phyloP scores from a whole-genome alignment of 2,888 invertebrate genomes.

The Lypha dubia region DNA sequence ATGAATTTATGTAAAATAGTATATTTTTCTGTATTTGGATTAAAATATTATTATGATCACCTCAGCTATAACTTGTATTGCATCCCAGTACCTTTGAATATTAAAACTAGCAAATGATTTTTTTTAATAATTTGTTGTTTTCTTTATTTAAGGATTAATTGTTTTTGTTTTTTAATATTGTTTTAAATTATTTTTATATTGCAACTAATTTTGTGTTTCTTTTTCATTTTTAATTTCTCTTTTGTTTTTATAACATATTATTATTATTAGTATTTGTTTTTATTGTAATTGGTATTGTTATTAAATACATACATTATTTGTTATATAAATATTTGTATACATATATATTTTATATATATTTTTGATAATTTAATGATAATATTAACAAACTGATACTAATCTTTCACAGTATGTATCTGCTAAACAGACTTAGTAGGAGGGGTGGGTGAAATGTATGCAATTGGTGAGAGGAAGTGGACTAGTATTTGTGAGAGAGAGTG shows the following conservation, averaged over 20 bases:
- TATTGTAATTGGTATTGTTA: constrained; percentile 54
- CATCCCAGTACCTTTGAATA: background rate
- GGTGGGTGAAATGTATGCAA: constrained; percentile 5
- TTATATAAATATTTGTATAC: constrained; percentile 58
- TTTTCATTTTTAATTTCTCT: constrained; percentile 48
- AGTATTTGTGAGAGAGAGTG: background rate
- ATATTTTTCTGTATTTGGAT: too few species aligned
- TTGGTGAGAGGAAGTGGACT: background rate
- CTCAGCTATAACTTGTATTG: too few species aligned
- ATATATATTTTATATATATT: constrained; percentile 51
- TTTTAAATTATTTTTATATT: constrained; percentile 69
- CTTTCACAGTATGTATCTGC: constrained; percentile 52
- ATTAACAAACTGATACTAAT: constrained; percentile 61
- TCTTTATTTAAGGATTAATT: constrained; percentile 75
- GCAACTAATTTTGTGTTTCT: constrained; percentile 73
- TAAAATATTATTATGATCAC: too few species aligned
- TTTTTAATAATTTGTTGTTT: constrained; percentile 72
- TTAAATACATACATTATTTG: constrained; percentile 25
- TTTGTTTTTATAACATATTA: constrained; percentile 55
- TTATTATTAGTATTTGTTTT: constrained; percentile 46
- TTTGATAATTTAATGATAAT: constrained; percentile 48
- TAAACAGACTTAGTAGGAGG: constrained; percentile 24
- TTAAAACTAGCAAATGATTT: constrained; percentile 46
- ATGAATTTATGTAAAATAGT: too few species aligned
- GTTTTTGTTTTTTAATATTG: constrained; percentile 45